A percentile compares a stretch with the other conserved stretches of the same genome.
These are phyloP conservation scores for Plagodis dolabraria DNA, from an alignment of 2,888 invertebrate species.

Conservation along the genomic window DNA sequence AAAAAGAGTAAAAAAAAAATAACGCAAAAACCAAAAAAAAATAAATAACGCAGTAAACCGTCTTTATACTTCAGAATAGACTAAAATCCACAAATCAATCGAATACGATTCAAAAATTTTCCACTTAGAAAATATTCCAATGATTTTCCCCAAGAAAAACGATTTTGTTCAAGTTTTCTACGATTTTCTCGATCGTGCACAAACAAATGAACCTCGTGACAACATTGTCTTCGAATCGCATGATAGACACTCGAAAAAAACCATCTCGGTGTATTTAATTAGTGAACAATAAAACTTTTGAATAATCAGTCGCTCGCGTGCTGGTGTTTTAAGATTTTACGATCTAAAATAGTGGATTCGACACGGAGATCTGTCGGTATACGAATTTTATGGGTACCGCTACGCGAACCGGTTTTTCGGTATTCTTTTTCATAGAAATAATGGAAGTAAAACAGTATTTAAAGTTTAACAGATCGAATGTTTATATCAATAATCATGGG, in stretches of 20 bases:
- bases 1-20: too few relatives aligned
- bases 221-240: conserved; percentile 28
- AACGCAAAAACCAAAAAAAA: too few relatives aligned
- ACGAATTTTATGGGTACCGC: conserved; percentile 27
- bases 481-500: not conserved
- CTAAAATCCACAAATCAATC: too few relatives aligned
- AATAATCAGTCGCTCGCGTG: conserved; percentile 57
- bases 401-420: conserved; percentile 29
- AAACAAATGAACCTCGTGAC: conserved; percentile 17
- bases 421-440: conserved; percentile 22
- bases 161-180: too few relatives aligned
- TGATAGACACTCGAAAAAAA: conserved; percentile 37
- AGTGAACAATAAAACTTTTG: conserved; percentile 56
- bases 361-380: conserved; percentile 41
- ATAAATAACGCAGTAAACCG: too few relatives aligned
- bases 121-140: not conserved
- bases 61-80: too few relatives aligned
- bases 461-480: not conserved
- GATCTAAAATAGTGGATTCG: conserved; percentile 59
- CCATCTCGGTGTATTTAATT: conserved; percentile 50
- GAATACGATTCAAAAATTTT: too few relatives aligned
- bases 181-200: not conserved
- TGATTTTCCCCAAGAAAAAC: not conserved
- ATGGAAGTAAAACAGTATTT: conserved; percentile 1
- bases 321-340: conserved; percentile 54